phyloP scores from a whole-genome alignment of 2,888 invertebrate genomes.

The Caenorhabditis sinica region DNA sequence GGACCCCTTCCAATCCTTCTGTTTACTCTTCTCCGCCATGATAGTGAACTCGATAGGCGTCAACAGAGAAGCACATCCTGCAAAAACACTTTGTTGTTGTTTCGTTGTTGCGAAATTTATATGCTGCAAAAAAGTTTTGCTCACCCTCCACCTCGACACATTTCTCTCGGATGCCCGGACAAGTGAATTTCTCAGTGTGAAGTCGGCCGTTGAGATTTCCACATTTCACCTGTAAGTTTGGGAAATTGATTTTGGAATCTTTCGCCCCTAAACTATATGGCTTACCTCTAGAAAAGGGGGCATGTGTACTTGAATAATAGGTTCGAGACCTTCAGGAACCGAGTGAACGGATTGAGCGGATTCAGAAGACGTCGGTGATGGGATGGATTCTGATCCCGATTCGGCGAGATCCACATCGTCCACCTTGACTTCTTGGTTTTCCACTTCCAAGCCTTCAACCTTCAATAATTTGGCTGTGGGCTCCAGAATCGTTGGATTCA shows the following conservation, averaged over 20 bases:
- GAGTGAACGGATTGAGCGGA: not conserved
- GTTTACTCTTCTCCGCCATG: slow-evolving; percentile 37
- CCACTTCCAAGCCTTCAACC: no score
- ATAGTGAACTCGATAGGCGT: slow-evolving; percentile 52
- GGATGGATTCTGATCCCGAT: not conserved
- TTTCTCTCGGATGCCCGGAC: slow-evolving; percentile 43
- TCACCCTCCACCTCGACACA: slow-evolving; percentile 43
- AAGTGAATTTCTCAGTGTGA: slow-evolving; percentile 33
- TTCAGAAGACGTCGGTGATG: slow-evolving; percentile 1
- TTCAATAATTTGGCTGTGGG: not conserved
- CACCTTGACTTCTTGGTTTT: no score
- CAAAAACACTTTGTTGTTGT: not conserved
- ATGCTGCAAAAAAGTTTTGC: not conserved
- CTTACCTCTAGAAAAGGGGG: slow-evolving; percentile 7
- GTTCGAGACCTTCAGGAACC: not conserved
- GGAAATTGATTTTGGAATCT: not conserved
- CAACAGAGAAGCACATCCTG: slow-evolving; percentile 10
- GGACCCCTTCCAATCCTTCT: slow-evolving; percentile 62
- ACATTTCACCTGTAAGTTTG: slow-evolving; percentile 30
- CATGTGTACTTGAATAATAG: not conserved
- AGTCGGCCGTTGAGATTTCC: slow-evolving; percentile 26
- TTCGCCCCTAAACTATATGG: not conserved
- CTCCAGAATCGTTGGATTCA: not conserved
- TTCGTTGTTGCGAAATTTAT: not conserved
- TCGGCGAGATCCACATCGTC: no score